Evolutionary conservation across 2,888 invertebrate species (phyloP).

Genomic region (Metopia argyrocephala): DNA sequence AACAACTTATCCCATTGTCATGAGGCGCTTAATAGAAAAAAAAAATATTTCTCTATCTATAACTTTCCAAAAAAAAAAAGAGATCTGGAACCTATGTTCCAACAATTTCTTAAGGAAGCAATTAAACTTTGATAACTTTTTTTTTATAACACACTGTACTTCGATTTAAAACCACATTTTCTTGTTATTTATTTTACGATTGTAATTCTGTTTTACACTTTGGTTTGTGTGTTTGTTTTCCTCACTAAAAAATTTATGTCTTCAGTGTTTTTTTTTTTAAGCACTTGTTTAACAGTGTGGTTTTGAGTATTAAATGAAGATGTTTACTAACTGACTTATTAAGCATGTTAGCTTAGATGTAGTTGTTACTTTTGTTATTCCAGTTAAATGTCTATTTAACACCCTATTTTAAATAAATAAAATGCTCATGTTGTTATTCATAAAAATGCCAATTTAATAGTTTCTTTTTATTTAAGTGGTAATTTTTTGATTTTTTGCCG

Average conservation of each 20-base stretch:
- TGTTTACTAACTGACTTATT: no score
- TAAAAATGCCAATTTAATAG: conserved; percentile 48
- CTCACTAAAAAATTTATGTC: conserved; percentile 4
- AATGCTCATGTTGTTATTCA: conserved; percentile 38
- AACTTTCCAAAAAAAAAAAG: no score
- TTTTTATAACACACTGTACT: conserved; percentile 11
- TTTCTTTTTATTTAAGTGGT: no score
- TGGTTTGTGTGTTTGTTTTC: neutral
- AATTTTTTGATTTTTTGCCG: no score
- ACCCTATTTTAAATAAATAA: conserved; percentile 46
- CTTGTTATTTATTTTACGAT: conserved; percentile 5
- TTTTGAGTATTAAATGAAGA: conserved; percentile 11
- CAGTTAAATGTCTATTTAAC: conserved; percentile 27
- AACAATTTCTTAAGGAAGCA: no score
- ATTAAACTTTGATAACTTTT: no score
- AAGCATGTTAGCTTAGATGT: no score
- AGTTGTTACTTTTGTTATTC: conserved; percentile 10
- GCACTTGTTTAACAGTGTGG: conserved; percentile 3
- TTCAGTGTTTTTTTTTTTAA: conserved; percentile 13
- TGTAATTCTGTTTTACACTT: conserved; percentile 8
- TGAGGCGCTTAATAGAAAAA: no score
- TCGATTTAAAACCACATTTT: neutral
- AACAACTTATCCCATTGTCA: no score
- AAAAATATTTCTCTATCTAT: no score
- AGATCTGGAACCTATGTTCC: no score